Percentiles rank a stretch among this genome's conserved stretches.
Evolutionary conservation across 2,113 vertebrate species (phyloP).

Genomic region (Muscicapa adusta): DNA sequence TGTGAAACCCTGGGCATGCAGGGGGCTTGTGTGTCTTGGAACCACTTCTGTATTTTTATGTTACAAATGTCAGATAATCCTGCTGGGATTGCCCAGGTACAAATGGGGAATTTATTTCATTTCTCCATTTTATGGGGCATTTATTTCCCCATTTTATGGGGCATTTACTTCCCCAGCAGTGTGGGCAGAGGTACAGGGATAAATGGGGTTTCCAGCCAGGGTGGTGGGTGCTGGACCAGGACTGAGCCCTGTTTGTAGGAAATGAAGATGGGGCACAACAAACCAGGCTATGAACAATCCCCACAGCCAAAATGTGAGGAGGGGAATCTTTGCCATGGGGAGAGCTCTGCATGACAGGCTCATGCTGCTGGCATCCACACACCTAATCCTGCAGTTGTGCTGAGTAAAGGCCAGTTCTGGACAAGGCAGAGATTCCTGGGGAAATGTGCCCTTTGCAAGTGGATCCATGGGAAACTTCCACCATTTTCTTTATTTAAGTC

Average conservation of each 20-base stretch:
- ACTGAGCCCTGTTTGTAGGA: background rate
- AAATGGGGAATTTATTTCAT: background rate
- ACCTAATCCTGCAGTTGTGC: conserved; percentile 25
- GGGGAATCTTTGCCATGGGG: background rate
- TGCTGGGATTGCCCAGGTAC: background rate
- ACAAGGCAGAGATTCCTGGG: background rate
- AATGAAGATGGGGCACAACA: background rate
- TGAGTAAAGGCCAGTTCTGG: background rate
- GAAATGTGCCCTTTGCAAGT: background rate
- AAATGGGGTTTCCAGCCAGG: background rate
- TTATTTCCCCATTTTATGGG: background rate
- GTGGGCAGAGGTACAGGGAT: background rate
- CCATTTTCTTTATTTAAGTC: background rate
- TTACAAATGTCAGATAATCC: background rate
- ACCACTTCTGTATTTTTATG: background rate
- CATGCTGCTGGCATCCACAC: background rate
- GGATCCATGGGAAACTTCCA: background rate
- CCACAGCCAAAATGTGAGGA: background rate
- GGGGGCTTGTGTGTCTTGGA: rapidly evolving
- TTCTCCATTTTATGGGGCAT: background rate
- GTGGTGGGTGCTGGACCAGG: background rate
- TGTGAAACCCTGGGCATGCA: background rate
- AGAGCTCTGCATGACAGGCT: background rate
- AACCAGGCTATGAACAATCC: background rate
- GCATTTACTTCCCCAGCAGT: background rate